Base-by-base conservation (phyloP, 2,888 invertebrate genomes). In the Chorisops tibialis region DNA sequence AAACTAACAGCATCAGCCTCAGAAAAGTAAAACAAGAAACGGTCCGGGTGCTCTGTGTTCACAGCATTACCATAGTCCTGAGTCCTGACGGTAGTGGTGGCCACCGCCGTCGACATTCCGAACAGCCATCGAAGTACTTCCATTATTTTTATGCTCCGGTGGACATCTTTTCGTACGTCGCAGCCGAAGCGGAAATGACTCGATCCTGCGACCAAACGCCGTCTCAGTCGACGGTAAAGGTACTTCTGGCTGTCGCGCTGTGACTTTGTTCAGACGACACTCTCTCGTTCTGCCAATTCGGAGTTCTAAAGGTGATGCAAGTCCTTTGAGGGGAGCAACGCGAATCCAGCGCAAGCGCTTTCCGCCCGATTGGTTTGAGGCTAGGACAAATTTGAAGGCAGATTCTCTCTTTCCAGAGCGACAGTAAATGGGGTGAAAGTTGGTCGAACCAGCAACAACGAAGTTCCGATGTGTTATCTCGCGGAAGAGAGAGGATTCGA, bases 391-490 rank as follows among this genome's bases (percentile, higher is more conserved):
- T 43, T 9, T 22, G 22, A 7, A 47, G n/a, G 18, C n/a, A 18
- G 14, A 45, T 21, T 14, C 48, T 43, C 22, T 37, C 48, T 59
- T 38, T 48, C 24, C 22, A 47, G 14, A 22, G 59, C 45, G 38
- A 16, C 48, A 45, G 30, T 61, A 63, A 63, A 63, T 63, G 63
- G 63, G 63, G 63, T 63, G 63, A 63, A 63, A 63, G 61, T 61
- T 56, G 54, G 49, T 47, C 47, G 35, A 38, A 30, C 30, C 47
- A 21, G 35, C 39, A 59, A 59, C 47, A 47, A 48, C 47, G 24
- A 47, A 24, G 56, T 30, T 30, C 9, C 7, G 9, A 30, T 19
- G 52, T 54, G 52, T 22, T 39, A 39, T 19, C 30, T 30, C 16
- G 18, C 45, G 24, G 56, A 30, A 56, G 35, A 39, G 38, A 47